These are phyloP conservation scores for Drosophila emarginata DNA, from an alignment of 2,888 invertebrate genomes.

Conservation along the genomic window DNA sequence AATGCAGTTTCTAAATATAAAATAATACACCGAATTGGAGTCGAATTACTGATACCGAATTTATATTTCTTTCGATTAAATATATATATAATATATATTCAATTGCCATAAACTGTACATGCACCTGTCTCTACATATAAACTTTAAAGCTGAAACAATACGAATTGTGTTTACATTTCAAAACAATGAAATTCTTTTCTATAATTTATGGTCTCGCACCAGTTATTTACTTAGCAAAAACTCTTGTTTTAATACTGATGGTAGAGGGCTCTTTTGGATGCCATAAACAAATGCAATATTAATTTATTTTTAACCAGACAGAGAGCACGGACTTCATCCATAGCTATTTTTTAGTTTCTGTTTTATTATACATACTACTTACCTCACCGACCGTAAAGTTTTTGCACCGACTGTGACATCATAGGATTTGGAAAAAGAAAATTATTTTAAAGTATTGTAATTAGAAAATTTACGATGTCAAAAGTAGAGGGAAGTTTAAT, in stretches of 20 bases:
- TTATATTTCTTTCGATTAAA: not conserved
- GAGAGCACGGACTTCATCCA: not conserved
- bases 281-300: not conserved
- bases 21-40: too few species aligned
- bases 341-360: not conserved
- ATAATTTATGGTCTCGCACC: not conserved
- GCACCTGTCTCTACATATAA: not conserved
- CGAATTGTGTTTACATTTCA: not conserved
- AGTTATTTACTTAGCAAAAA: conserved; percentile 4
- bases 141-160: not conserved
- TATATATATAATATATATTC: not conserved
- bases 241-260: not conserved
- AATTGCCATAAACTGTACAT: not conserved
- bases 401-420: not conserved
- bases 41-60: not conserved
- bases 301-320: not conserved
- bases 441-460: too few species aligned
- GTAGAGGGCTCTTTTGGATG: not conserved
- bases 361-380: not conserved
- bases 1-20: not conserved
- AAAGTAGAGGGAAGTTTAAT: too few species aligned
- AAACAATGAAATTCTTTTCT: not conserved
- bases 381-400: not conserved
- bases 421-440: too few species aligned
- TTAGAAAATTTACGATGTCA: too few species aligned